Evolutionary conservation across 1,140 invertebrate genomes (phyloP).

Genomic region (Campodea augens): DNA sequence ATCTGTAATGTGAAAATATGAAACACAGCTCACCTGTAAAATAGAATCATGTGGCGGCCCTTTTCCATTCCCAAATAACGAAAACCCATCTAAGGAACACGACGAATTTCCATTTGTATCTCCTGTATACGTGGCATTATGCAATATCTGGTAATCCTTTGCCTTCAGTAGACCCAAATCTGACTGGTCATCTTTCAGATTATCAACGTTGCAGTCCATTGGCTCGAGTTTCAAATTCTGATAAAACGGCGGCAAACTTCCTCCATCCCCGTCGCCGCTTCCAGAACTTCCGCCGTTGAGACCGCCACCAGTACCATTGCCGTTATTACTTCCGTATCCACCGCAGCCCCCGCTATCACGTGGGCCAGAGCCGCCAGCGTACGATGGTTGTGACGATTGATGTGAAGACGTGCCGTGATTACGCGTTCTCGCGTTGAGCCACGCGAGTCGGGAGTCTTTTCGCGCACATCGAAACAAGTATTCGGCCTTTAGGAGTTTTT

Average conservation of each 20-base stretch:
- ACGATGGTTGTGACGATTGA: neutral
- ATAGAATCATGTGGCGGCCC: conserved; percentile 1
- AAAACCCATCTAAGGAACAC: neutral
- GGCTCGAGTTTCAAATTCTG: conserved; percentile 47
- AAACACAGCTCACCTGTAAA: too few relatives aligned
- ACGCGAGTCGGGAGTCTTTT: conserved; percentile 26
- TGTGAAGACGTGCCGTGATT: neutral
- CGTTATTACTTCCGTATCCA: conserved; percentile 23
- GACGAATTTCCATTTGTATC: neutral
- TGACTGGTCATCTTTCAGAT: conserved; percentile 26
- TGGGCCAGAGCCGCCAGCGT: conserved; percentile 37
- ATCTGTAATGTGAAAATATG: too few relatives aligned
- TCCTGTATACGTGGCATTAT: conserved; percentile 30
- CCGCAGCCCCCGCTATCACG: conserved; percentile 58
- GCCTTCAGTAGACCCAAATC: conserved; percentile 15
- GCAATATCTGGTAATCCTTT: conserved; percentile 56
- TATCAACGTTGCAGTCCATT: conserved; percentile 52
- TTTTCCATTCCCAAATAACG: neutral
- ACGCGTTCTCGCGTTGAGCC: conserved; percentile 6
- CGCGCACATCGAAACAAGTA: conserved; percentile 29
- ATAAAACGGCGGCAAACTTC: conserved; percentile 62
- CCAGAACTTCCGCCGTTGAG: conserved; percentile 5
- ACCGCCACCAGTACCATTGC: conserved; percentile 57
- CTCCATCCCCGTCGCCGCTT: conserved; percentile 59
- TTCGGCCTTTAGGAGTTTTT: conserved; percentile 25